phyloP scores from a whole-genome alignment of 2,888 invertebrate species.

The Cheilosia impressa region DNA sequence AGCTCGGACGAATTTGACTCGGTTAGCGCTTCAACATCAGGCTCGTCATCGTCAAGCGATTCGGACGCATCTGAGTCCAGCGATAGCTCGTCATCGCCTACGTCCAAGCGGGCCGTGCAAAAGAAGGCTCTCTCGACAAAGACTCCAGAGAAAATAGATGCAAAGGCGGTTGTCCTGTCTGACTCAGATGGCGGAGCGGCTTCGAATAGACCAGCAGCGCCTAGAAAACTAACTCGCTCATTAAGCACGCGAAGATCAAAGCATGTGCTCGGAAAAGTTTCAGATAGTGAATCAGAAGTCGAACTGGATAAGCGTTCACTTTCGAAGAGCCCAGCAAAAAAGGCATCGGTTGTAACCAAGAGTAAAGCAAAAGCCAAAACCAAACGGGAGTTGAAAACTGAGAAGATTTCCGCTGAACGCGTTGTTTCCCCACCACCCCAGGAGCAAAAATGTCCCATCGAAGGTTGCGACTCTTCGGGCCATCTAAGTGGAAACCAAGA shows the following conservation, averaged over 20 bases:
- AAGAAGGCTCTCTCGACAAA: constrained; percentile 58
- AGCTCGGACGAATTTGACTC: constrained; percentile 77
- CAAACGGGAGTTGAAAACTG: constrained; percentile 58
- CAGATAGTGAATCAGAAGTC: constrained; percentile 82
- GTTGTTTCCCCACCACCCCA: constrained; percentile 83
- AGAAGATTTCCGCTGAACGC: constrained; percentile 50
- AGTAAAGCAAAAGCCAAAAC: constrained; percentile 84
- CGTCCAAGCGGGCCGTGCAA: constrained; percentile 48
- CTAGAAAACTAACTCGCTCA: constrained; percentile 89
- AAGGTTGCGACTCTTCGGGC: constrained; percentile 94
- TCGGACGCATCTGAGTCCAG: constrained; percentile 78
- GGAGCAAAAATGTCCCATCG: constrained; percentile 92
- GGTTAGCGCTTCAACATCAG: constrained; percentile 78
- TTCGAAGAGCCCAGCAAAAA: constrained; percentile 88
- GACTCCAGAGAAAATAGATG: constrained; percentile 75
- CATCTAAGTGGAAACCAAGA: constrained; percentile 92
- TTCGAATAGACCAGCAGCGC: constrained; percentile 75
- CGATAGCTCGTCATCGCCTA: constrained; percentile 54
- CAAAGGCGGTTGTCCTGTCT: constrained; percentile 83
- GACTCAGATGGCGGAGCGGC: constrained; percentile 84
- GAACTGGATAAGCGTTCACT: constrained; percentile 83
- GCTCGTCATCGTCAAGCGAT: constrained; percentile 77
- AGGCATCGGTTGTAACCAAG: constrained; percentile 83
- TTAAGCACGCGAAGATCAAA: constrained; percentile 88
- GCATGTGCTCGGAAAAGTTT: constrained; percentile 85